Base-by-base conservation (phyloP, 2,797 vertebrate species). In the Antennarius maculatus region DNA sequence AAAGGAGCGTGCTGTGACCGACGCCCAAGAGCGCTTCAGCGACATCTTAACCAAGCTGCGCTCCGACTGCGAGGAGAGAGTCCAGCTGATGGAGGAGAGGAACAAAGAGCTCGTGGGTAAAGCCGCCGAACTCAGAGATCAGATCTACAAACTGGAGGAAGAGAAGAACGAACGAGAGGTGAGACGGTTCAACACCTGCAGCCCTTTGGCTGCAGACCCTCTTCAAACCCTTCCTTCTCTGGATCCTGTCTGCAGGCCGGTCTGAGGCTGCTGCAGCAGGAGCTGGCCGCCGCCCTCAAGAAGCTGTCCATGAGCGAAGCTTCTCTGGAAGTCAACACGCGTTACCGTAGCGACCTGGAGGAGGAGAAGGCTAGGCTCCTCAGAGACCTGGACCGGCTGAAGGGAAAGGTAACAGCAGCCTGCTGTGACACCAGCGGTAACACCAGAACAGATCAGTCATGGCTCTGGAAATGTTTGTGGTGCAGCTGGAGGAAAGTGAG, bases 271-370 rank as follows among this genome's bases (percentile, higher is more conserved):
- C 89, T 97, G 69, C 96, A 99, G 76, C 96, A 98, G 90, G 96
- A 99, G 71, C 91, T 98, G 5, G 96, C 96, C 0, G 95, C 98
- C 82, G 93, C 93, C 15, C 89, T 98, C 42, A 98, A 98, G 87
- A 98, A 96, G 80, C 90, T 97, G 0, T 96, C 97, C 0, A 97
- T 97, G 96, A 95, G 96, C 12, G 97, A 99, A 89, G 97, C 96
- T 4, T 95, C 96, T 0, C 88, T 99, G 14, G 96, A 99, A 86
- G 95, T 98, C 61, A 95, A 93, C 79, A 94, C 93, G 0, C 94
- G 91, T 41, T 96, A 96, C 79, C 94, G 95, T 57, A 95, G 79
- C 71, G 94, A 95, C 80, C 88, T 98, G 76, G 96, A 98, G 76
- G 94, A 95, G 12, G 96, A 98, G 71, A 96, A 95, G 77, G 39